These are phyloP conservation scores for Antechinus flavipes DNA, from an alignment of 2,113 vertebrate genomes.

Conservation along the genomic window DNA sequence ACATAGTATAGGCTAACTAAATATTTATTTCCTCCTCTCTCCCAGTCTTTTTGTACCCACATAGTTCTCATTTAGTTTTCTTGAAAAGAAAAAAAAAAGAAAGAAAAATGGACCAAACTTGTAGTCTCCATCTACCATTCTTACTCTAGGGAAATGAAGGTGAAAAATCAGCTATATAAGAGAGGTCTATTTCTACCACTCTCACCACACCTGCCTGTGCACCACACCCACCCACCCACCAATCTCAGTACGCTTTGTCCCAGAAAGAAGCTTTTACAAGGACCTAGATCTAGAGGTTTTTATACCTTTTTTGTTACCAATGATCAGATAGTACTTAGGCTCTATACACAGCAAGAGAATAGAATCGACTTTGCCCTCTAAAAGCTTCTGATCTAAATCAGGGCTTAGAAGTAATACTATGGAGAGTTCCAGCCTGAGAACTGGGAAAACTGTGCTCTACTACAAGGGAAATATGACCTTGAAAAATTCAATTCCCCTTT, in stretches of 20 bases:
- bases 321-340: neutral
- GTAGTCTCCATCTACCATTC: neutral
- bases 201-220: neutral
- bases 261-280: neutral
- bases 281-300: neutral
- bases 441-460: neutral
- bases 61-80: neutral
- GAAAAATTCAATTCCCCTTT: neutral
- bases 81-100: neutral
- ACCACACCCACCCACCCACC: neutral
- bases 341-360: neutral
- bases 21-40: neutral
- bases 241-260: neutral
- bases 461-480: neutral
- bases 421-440: neutral
- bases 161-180: neutral
- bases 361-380: neutral
- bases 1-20: neutral
- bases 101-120: neutral
- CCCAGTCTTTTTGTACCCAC: neutral
- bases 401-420: neutral
- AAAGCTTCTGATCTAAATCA: neutral
- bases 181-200: neutral
- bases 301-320: neutral
- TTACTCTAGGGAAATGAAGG: neutral